These are phyloP conservation scores for Limnephilus rhombicus DNA, from an alignment of 2,888 invertebrate species.

Conservation along the genomic window DNA sequence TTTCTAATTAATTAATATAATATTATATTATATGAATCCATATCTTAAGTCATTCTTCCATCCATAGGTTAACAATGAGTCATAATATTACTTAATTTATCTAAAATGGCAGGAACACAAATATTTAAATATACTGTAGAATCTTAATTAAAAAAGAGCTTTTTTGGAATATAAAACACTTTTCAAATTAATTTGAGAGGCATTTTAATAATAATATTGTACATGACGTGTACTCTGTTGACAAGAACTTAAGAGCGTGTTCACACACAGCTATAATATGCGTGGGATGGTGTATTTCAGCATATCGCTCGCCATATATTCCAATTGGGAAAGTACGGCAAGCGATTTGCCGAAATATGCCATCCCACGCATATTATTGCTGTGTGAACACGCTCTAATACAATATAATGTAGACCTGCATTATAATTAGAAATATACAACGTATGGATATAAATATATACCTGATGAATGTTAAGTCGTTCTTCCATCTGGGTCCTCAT, in stretches of 20 bases:
- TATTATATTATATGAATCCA: background rate
- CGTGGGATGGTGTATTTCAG: no score
- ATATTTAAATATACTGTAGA: background rate
- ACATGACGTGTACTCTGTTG: background rate
- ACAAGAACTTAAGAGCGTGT: no score
- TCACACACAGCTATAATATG: no score
- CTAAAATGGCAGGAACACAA: background rate
- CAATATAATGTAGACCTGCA: background rate
- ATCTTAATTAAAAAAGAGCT: background rate
- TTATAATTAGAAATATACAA: background rate
- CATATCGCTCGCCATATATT: no score
- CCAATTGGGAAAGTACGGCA: no score
- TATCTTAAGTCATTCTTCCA: background rate
- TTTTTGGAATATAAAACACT: background rate
- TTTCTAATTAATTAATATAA: background rate
- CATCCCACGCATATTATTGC: no score
- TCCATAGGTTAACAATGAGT: background rate
- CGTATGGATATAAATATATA: background rate
- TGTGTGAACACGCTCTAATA: no score
- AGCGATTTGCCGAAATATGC: no score
- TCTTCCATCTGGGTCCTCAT: background rate
- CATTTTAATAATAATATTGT: background rate
- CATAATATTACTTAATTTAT: background rate
- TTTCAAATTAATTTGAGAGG: background rate
- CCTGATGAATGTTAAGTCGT: background rate